Base-by-base conservation (phyloP, 1,140 invertebrate genomes). In the Aphelenchoides avenae region DNA sequence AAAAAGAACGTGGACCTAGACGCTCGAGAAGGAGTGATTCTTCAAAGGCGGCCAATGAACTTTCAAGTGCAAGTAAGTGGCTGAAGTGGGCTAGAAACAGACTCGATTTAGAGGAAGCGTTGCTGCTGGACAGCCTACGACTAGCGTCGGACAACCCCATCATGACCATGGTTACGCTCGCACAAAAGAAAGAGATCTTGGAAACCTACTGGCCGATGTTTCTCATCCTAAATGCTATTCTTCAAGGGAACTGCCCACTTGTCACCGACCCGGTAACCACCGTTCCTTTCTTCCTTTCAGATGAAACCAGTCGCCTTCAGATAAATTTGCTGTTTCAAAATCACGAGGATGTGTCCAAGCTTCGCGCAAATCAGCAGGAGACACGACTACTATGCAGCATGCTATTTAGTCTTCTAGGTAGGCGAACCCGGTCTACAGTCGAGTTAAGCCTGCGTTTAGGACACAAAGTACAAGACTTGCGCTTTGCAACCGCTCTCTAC, bases 1-100 rank as follows among this genome's bases (percentile, higher is more conserved):
- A 88, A 79, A 85, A 87, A 77, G 87, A 88, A 75, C 77, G 87
- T 53, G 87, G 87, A 4, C 87, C 87, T 24, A 7, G 58, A 29
- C 18, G 13, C 13, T 55, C 27, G 31, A 42, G 27, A 59, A 61
- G 57, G 3, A 44, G 26, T 11, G 41, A 37, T 41, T n/a, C n/a
- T 9, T 30, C n/a, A 7, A 53, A 31, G 29, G 22, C 15, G 44
- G 7, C 11, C 18, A 50, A 53, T 42, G 37, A 46, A 48, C 31
- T 20, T 46, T 40, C 27, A 30, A 30, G n/a, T 51, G 36, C 3
- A 13, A 2, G 29, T 3, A 52, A 52, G 18, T 4, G 6, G 0
- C 52, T 11, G 5, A 51, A 43, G 11, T 20, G 0, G 3, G 11
- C 4, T 24, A 24, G n/a, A 36, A 46, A 26, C 9, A n/a, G 5